These are phyloP conservation scores for Sylvilagus bachmani DNA, from an alignment of 2,113 vertebrate species.

Conservation along the genomic window DNA sequence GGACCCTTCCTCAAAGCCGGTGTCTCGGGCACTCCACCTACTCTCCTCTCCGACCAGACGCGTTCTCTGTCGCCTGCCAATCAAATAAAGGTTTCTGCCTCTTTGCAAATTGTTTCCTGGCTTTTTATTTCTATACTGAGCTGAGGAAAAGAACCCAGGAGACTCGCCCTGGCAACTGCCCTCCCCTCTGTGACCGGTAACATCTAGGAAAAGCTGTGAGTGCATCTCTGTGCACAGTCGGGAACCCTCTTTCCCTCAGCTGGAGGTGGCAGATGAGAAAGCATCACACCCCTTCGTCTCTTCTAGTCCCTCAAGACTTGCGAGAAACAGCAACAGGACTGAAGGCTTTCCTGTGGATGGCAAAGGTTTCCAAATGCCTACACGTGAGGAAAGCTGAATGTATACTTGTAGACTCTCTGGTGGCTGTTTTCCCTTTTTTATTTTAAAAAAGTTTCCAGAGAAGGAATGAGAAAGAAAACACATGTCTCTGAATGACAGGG, in stretches of 20 bases:
- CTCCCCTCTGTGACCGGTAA: too few relatives aligned
- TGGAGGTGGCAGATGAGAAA: background rate
- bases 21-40: too few relatives aligned
- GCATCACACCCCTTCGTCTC: background rate
- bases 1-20: too few relatives aligned
- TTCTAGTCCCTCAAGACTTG: background rate
- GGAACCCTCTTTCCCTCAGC: background rate
- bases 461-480: slow-evolving; percentile 48
- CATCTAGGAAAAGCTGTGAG: background rate
- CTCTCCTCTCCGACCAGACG: too few relatives aligned
- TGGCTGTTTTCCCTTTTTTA: background rate
- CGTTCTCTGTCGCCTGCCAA: too few relatives aligned
- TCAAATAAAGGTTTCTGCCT: too few relatives aligned
- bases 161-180: too few relatives aligned
- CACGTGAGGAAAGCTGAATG: background rate
- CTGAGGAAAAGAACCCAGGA: too few relatives aligned
- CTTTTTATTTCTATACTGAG: too few relatives aligned
- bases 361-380: background rate
- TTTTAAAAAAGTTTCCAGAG: background rate
- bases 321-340: background rate
- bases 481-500: background rate
- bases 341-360: background rate
- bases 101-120: too few relatives aligned
- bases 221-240: background rate
- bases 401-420: background rate